Conservation (phyloP, 1,140 invertebrate genomes). For the Myzus persicae region DNA sequence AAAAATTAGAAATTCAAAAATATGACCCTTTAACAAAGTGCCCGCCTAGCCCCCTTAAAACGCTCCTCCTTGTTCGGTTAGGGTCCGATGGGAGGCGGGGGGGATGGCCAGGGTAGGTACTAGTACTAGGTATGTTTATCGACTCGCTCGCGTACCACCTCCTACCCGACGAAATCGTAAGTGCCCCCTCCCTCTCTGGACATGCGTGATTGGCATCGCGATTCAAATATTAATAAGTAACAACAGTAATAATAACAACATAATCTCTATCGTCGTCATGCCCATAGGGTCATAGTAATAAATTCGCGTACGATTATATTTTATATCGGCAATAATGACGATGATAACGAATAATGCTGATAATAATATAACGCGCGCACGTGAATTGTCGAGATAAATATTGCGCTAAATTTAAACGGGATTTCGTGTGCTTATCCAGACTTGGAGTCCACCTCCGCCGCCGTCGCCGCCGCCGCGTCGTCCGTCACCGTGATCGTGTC, state of each 20-base stretch:
- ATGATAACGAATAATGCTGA: background rate
- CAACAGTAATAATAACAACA: background rate
- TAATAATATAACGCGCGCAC: background rate
- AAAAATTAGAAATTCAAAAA: background rate
- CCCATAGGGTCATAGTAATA: background rate
- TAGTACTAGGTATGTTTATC: background rate
- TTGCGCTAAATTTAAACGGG: conserved; percentile 25
- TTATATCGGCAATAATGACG: background rate
- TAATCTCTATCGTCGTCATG: background rate
- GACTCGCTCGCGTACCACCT: background rate
- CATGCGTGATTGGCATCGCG: background rate
- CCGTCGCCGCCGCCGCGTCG: background rate
- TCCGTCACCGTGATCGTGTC: conserved; percentile 15
- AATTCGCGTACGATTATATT: background rate
- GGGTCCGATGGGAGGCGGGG: too few species aligned
- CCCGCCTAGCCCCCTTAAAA: background rate
- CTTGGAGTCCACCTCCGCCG: background rate
- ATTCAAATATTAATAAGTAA: background rate
- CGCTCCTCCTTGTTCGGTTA: fast-evolving
- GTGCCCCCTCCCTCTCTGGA: background rate
- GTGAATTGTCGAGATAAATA: background rate
- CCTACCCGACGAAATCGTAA: background rate
- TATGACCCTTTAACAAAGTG: background rate
- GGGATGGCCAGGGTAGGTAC: background rate
- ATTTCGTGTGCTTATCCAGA: background rate